phyloP scores from a whole-genome alignment of 2,888 invertebrate genomes.

The Eumerus sabulonum region DNA sequence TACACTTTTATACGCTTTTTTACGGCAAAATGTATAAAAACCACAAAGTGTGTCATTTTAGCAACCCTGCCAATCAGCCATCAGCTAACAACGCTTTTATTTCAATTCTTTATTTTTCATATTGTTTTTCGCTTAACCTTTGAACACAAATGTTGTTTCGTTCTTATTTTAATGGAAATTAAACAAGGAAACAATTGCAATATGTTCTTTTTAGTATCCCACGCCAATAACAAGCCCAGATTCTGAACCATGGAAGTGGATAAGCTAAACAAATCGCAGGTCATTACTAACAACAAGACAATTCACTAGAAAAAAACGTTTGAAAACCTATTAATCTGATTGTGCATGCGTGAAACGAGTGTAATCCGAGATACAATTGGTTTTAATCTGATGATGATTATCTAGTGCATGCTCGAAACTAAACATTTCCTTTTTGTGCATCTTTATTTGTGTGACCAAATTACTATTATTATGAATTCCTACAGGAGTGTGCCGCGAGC shows the following conservation, averaged over 20 bases:
- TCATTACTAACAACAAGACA: slow-evolving; percentile 80
- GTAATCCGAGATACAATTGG: slow-evolving; percentile 59
- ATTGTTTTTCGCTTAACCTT: slow-evolving; percentile 56
- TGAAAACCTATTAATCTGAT: slow-evolving; percentile 40
- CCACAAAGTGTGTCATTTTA: too few species aligned
- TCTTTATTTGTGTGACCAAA: too few species aligned
- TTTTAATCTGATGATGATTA: slow-evolving; percentile 43
- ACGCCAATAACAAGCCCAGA: slow-evolving; percentile 93
- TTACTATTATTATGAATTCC: too few species aligned
- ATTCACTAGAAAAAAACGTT: slow-evolving; percentile 65
- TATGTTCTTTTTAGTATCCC: slow-evolving; percentile 85
- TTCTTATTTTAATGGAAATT: slow-evolving; percentile 51
- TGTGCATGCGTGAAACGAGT: slow-evolving; percentile 51
- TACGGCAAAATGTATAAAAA: too few species aligned
- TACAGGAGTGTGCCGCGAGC: too few species aligned
- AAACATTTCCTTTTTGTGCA: neutral
- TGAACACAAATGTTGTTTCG: slow-evolving; percentile 49
- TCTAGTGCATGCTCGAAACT: slow-evolving; percentile 40
- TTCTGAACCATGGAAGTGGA: slow-evolving; percentile 94
- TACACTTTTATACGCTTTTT: too few species aligned
- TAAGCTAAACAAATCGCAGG: slow-evolving; percentile 78
- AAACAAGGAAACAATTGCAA: slow-evolving; percentile 42
- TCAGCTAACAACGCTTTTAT: slow-evolving; percentile 62
- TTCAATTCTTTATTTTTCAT: slow-evolving; percentile 7
- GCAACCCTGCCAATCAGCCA: slow-evolving; percentile 52